phyloP scores from a whole-genome alignment of 2,113 vertebrate genomes.

The Myotis lucifugus region DNA sequence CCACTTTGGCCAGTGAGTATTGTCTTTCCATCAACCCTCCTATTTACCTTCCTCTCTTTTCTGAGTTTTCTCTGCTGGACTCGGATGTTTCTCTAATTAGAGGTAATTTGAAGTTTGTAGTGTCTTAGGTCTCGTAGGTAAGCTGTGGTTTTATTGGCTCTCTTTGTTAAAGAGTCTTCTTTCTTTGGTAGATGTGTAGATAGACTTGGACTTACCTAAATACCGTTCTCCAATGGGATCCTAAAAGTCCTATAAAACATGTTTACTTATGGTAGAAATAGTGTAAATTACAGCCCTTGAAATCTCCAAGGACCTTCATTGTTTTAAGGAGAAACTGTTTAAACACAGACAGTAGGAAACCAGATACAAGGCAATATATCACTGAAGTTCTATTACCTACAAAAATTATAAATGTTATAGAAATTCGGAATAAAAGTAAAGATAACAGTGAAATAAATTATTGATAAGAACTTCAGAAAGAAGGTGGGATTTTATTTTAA shows the following conservation, averaged over 20 bases:
- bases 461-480: constrained; percentile 53
- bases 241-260: background rate
- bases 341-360: constrained; percentile 47
- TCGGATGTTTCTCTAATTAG: background rate
- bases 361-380: constrained; percentile 26
- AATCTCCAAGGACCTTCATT: constrained; percentile 26
- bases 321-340: constrained; percentile 51
- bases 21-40: background rate
- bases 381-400: constrained; percentile 35
- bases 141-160: background rate
- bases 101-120: background rate
- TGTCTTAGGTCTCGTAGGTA: background rate
- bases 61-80: background rate
- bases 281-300: background rate
- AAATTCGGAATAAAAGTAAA: constrained; percentile 38
- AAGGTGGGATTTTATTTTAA: constrained; percentile 32
- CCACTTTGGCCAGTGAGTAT: background rate
- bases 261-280: background rate
- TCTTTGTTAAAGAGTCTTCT: background rate
- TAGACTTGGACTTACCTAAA: background rate
- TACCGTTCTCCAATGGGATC: background rate
- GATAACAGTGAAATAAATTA: constrained; percentile 19
- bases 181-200: background rate
- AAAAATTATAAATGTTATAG: constrained; percentile 40
- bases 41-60: background rate